Evolutionary conservation across 2,888 invertebrate genomes (phyloP).

Genomic region (Stenodera caucasica): DNA sequence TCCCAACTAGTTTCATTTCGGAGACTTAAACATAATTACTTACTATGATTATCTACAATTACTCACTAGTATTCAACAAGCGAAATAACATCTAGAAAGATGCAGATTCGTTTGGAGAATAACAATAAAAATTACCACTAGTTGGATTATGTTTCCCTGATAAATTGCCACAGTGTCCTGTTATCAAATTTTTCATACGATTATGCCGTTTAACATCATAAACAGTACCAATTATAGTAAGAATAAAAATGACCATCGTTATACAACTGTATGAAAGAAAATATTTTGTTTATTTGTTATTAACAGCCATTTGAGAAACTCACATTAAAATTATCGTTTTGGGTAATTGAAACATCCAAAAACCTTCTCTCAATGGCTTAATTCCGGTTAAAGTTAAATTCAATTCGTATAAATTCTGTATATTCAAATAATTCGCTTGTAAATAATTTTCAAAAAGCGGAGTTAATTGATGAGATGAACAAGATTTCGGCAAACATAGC

Average conservation of each 20-base stretch:
- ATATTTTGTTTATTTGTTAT: no score
- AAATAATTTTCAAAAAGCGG: slow-evolving; percentile 48
- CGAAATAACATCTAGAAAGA: no score
- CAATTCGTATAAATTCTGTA: slow-evolving; percentile 50
- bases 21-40: slow-evolving; percentile 30
- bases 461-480: slow-evolving; percentile 47
- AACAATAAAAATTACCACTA: slow-evolving; percentile 13
- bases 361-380: slow-evolving; percentile 43
- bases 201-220: slow-evolving; percentile 32
- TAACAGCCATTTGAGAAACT: slow-evolving; percentile 28
- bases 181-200: slow-evolving; percentile 30
- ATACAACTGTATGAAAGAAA: no score
- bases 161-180: slow-evolving; percentile 18
- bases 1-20: slow-evolving; percentile 29
- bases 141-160: slow-evolving; percentile 16
- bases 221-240: slow-evolving; percentile 43
- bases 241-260: slow-evolving; percentile 24
- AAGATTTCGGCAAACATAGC: slow-evolving; percentile 55
- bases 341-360: slow-evolving; percentile 46
- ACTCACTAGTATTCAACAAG: no score
- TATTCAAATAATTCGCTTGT: slow-evolving; percentile 42
- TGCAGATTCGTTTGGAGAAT: no score
- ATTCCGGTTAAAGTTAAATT: slow-evolving; percentile 50
- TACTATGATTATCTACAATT: no score
- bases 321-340: slow-evolving; percentile 51